Evolutionary conservation across 2,797 vertebrate genomes (phyloP).

Genomic region (Sphaeramia orbicularis): DNA sequence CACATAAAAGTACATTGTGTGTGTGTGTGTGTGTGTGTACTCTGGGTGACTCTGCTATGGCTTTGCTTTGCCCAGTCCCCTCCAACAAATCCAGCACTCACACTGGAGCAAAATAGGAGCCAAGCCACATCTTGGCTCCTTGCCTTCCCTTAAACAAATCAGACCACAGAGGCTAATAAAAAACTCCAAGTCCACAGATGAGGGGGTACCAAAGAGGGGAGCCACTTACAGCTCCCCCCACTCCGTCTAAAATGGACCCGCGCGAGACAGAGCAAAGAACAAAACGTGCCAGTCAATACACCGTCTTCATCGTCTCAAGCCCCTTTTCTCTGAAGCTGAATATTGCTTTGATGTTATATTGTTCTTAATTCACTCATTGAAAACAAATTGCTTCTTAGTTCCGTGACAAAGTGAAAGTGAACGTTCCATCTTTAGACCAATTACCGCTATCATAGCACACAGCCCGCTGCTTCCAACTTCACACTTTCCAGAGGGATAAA

Average conservation of each 20-base stretch:
- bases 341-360: constrained; percentile 49
- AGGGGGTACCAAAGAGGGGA: constrained; percentile 75
- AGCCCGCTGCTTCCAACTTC: constrained; percentile 63
- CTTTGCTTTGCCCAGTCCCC: constrained; percentile 50
- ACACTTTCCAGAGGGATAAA: constrained; percentile 57
- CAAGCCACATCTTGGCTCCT: constrained; percentile 81
- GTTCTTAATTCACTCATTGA: constrained; percentile 45
- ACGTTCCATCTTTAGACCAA: constrained; percentile 72
- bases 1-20: constrained; percentile 64
- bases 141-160: constrained; percentile 82
- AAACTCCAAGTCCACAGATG: constrained; percentile 61
- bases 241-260: constrained; percentile 43
- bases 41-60: constrained; percentile 69
- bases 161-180: constrained; percentile 83
- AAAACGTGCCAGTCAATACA: constrained; percentile 53
- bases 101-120: constrained; percentile 76
- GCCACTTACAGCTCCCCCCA: constrained; percentile 43
- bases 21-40: constrained; percentile 52
- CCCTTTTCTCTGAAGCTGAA: constrained; percentile 43
- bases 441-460: constrained; percentile 63
- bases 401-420: constrained; percentile 55
- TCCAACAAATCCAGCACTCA: constrained; percentile 73
- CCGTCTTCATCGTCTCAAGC: constrained; percentile 36
- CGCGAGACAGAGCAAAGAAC: constrained; percentile 41
- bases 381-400: constrained; percentile 68